phyloP scores from a whole-genome alignment of 2,797 vertebrate species.

The Poecile montanus region DNA sequence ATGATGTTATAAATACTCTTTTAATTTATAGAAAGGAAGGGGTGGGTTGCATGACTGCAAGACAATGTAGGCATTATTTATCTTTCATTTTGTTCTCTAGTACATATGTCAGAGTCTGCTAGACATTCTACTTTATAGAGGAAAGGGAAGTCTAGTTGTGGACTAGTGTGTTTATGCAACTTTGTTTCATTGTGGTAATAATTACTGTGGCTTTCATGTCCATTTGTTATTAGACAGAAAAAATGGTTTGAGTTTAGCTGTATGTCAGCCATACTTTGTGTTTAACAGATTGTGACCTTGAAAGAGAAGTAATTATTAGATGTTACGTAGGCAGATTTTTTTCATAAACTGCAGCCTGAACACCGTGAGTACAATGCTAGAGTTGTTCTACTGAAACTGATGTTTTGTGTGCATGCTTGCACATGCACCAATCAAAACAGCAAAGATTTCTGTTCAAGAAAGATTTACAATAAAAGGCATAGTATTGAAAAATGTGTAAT shows the following conservation, averaged over 20 bases:
- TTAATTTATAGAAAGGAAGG: background rate
- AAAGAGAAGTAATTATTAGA: background rate
- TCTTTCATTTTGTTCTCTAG: background rate
- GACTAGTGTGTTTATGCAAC: background rate
- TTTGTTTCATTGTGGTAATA: background rate
- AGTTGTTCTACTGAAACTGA: background rate
- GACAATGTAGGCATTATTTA: background rate
- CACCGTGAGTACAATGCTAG: background rate
- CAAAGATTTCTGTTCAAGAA: background rate
- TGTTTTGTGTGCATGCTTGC: background rate
- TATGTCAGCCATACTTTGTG: background rate
- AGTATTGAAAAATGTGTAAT: conserved; percentile 24
- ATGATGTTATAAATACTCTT: background rate
- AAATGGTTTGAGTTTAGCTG: background rate
- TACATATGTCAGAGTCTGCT: background rate
- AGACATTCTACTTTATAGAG: background rate
- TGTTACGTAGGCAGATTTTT: background rate
- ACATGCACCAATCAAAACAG: background rate
- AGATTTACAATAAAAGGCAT: background rate
- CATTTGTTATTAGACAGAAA: background rate
- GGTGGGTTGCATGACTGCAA: background rate
- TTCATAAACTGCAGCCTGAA: background rate
- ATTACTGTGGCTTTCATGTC: background rate
- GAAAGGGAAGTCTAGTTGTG: background rate
- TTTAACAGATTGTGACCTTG: background rate